phyloP scores from a whole-genome alignment of 2,113 vertebrate genomes.

The Plecturocebus donacophilus region DNA sequence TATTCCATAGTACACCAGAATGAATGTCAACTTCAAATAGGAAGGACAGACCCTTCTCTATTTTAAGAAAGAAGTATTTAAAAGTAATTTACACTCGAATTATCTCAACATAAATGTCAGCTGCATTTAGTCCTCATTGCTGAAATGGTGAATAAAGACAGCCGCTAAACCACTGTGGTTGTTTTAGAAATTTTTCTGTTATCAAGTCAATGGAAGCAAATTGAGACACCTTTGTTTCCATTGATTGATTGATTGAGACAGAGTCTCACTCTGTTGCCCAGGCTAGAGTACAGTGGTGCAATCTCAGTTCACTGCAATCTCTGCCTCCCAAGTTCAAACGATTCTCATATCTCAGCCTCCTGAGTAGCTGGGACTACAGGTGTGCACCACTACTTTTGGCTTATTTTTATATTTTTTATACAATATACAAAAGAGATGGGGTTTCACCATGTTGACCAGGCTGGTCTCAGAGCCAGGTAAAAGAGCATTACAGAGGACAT shows the following conservation, averaged over 20 bases:
- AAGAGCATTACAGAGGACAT: neutral
- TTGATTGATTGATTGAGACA: neutral
- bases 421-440: no score
- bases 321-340: accelerated
- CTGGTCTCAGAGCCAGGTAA: neutral
- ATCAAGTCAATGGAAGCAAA: neutral
- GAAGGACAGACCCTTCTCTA: neutral
- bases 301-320: no score
- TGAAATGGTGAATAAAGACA: constrained; percentile 37
- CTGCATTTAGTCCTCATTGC: neutral
- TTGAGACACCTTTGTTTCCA: neutral
- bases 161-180: neutral
- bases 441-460: no score
- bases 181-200: neutral
- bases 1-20: no score
- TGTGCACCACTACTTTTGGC: no score
- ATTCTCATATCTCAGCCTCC: no score
- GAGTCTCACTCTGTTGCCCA: no score
- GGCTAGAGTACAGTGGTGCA: no score
- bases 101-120: neutral
- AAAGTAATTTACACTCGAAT: constrained; percentile 3
- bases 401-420: no score
- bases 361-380: no score
- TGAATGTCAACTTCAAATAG: constrained; percentile 27
- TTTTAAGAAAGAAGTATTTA: constrained; percentile 53